phyloP scores from a whole-genome alignment of 2,888 invertebrate genomes.

The Machimus atricapillus region DNA sequence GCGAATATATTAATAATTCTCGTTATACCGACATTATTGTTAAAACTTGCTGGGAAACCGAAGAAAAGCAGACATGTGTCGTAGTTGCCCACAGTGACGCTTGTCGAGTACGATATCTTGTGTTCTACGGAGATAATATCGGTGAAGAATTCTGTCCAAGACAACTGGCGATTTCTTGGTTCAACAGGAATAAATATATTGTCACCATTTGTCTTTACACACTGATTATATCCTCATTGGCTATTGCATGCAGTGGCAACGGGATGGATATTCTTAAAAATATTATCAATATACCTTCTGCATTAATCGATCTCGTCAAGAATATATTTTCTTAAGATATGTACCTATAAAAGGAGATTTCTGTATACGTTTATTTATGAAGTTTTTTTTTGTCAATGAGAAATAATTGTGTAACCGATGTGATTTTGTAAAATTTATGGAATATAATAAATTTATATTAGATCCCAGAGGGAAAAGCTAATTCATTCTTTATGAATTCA shows the following conservation, averaged over 20 bases:
- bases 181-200: slow-evolving; percentile 68
- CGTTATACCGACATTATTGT: no score
- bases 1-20: slow-evolving; percentile 79
- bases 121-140: slow-evolving; percentile 68
- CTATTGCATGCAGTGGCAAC: slow-evolving; percentile 70
- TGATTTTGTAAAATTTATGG: background rate
- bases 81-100: slow-evolving; percentile 79
- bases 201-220: slow-evolving; percentile 71
- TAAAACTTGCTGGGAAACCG: no score
- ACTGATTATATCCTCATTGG: slow-evolving; percentile 70
- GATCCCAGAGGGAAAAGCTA: no score
- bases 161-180: slow-evolving; percentile 62
- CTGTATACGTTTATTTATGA: background rate
- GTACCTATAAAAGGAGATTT: background rate
- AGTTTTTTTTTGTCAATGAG: background rate
- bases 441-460: background rate
- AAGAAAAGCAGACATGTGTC: slow-evolving; percentile 73
- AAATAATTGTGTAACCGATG: background rate
- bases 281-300: background rate
- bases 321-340: background rate
- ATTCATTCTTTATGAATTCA: no score
- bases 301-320: background rate
- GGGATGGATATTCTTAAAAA: slow-evolving; percentile 53
- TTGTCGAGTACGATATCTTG: slow-evolving; percentile 76
- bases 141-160: slow-evolving; percentile 6